Conservation (phyloP, 1,140 invertebrate species). For the Drusus annulatus region DNA sequence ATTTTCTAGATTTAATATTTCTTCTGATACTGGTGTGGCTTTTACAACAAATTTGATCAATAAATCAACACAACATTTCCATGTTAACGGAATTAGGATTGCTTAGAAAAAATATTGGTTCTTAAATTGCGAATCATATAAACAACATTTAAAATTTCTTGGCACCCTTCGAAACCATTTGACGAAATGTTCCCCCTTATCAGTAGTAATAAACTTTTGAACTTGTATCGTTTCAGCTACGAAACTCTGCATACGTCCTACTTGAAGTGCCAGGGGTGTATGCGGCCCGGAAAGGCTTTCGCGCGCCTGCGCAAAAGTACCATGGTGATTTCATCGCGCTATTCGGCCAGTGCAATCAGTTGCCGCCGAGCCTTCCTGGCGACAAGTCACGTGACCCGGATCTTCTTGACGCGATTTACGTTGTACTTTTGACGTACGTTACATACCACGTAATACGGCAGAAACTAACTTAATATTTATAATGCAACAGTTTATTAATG, state of each 20-base stretch:
- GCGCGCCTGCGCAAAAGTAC: background rate
- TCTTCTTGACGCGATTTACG: background rate
- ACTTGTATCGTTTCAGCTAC: background rate
- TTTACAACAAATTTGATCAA: too few relatives aligned
- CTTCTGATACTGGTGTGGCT: too few relatives aligned
- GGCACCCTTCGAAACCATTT: too few relatives aligned
- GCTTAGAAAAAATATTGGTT: too few relatives aligned
- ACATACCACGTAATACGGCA: background rate
- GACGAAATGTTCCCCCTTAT: too few relatives aligned
- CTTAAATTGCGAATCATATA: too few relatives aligned
- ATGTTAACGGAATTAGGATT: too few relatives aligned
- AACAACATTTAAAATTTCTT: too few relatives aligned
- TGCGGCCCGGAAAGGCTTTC: background rate
- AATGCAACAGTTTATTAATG: slow-evolving; percentile 10
- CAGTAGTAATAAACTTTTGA: too few relatives aligned
- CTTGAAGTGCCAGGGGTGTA: slow-evolving; percentile 4
- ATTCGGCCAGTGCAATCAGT: slow-evolving; percentile 11
- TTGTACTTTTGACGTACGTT: background rate
- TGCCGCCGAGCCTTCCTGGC: background rate
- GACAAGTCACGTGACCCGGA: background rate
- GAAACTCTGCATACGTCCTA: background rate
- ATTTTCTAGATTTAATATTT: too few relatives aligned
- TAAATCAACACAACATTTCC: too few relatives aligned
- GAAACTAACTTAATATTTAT: background rate
- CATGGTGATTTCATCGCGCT: slow-evolving; percentile 1